Conservation (phyloP, 2,888 invertebrate genomes). For the Agrochola lychnidis region DNA sequence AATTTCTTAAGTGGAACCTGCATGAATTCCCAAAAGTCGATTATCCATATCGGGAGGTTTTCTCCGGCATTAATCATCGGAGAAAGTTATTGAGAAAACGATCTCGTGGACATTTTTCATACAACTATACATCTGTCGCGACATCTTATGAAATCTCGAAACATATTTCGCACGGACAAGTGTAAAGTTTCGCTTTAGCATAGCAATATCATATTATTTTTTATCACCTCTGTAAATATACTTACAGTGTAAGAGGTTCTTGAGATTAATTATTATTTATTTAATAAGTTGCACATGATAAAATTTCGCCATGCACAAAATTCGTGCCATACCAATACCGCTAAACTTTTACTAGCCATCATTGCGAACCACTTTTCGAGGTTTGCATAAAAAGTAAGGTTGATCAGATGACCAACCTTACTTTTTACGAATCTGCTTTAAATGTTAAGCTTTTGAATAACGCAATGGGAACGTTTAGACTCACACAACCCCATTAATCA, state of each 20-base stretch:
- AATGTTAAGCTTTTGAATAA: constrained; percentile 2
- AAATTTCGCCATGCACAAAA: constrained; percentile 8
- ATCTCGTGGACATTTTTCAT: constrained; percentile 33
- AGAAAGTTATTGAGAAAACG: constrained; percentile 61
- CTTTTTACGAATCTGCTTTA: not conserved
- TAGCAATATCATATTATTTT: not conserved
- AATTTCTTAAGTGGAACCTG: constrained; percentile 32
- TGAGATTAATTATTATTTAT: constrained; percentile 19
- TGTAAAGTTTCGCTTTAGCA: constrained; percentile 6
- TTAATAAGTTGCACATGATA: not conserved
- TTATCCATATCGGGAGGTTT: constrained; percentile 52
- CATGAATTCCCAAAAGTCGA: constrained; percentile 52
- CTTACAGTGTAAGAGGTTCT: constrained; percentile 18
- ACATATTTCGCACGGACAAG: constrained; percentile 19
- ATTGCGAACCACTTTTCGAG: constrained; percentile 10
- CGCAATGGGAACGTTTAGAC: not conserved
- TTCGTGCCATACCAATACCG: not conserved
- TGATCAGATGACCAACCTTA: not conserved
- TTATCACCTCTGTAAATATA: not conserved
- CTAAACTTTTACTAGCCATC: constrained; percentile 9
- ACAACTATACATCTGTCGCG: constrained; percentile 12
- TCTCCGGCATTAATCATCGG: constrained; percentile 46
- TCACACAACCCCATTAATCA: constrained; percentile 34
- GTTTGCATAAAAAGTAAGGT: constrained; percentile 22
- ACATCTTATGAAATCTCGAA: constrained; percentile 29